phyloP scores from a whole-genome alignment of 2,888 invertebrate genomes.

The Limnephilus marmoratus region DNA sequence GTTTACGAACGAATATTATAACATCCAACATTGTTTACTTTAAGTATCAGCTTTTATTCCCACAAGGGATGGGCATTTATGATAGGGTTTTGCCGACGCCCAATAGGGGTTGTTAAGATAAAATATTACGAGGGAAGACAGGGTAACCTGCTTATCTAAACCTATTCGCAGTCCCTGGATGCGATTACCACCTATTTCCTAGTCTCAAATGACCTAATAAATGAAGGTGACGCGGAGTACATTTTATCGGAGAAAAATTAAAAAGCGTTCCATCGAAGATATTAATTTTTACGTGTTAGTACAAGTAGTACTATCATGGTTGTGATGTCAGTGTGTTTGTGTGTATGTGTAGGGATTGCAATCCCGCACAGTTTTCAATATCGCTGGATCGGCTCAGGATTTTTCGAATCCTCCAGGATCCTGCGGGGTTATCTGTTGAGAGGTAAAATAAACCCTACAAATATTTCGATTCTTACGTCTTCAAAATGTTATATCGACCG shows the following conservation, averaged over 20 bases:
- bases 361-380: too few species aligned
- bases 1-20: conserved; percentile 20
- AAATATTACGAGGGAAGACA: conserved; percentile 38
- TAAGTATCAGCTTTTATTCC: conserved; percentile 39
- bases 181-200: not conserved
- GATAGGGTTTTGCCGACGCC: conserved; percentile 22
- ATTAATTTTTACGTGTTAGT: not conserved
- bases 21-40: conserved; percentile 36
- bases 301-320: not conserved
- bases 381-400: too few species aligned
- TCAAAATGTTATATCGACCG: too few species aligned
- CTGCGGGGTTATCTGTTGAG: too few species aligned
- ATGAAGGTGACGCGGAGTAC: not conserved
- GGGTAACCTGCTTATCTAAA: conserved; percentile 9
- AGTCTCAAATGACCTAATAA: not conserved
- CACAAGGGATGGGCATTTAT: conserved; percentile 27
- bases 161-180: not conserved
- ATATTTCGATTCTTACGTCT: too few species aligned
- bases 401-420: too few species aligned
- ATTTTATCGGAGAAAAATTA: not conserved
- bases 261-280: not conserved
- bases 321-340: too few species aligned
- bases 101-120: conserved; percentile 40
- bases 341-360: too few species aligned
- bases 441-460: too few species aligned